phyloP scores from a whole-genome alignment of 2,113 vertebrate species.

The Ptyas mucosa region DNA sequence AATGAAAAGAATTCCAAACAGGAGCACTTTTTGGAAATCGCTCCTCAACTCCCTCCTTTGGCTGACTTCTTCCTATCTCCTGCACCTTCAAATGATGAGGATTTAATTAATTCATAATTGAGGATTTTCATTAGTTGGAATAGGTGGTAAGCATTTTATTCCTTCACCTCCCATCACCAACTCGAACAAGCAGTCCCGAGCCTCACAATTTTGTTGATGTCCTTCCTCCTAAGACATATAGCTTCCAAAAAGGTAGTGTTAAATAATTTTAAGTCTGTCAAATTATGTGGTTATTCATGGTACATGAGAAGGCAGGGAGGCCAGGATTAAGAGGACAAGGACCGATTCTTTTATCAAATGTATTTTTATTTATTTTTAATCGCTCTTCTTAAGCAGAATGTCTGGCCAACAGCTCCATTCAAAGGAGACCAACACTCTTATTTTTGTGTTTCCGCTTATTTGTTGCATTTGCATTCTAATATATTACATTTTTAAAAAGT shows the following conservation, averaged over 20 bases:
- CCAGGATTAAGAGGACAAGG: neutral
- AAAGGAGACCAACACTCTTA: neutral
- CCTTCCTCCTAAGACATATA: neutral
- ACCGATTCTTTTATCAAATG: neutral
- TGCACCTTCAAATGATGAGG: neutral
- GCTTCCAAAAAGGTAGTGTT: neutral
- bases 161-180: neutral
- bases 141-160: neutral
- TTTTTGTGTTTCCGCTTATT: neutral
- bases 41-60: neutral
- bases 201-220: neutral
- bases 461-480: neutral
- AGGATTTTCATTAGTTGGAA: neutral
- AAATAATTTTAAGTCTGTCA: neutral
- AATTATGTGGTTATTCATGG: neutral
- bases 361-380: neutral
- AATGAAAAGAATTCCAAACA: neutral
- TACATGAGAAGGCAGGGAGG: neutral
- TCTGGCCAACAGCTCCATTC: neutral
- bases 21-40: neutral
- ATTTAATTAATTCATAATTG: neutral
- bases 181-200: conserved; percentile 15
- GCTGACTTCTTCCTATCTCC: neutral
- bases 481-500: neutral
- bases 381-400: neutral